These are phyloP conservation scores for Apotomis turbidana DNA, from an alignment of 2,888 invertebrate genomes.

Conservation along the genomic window DNA sequence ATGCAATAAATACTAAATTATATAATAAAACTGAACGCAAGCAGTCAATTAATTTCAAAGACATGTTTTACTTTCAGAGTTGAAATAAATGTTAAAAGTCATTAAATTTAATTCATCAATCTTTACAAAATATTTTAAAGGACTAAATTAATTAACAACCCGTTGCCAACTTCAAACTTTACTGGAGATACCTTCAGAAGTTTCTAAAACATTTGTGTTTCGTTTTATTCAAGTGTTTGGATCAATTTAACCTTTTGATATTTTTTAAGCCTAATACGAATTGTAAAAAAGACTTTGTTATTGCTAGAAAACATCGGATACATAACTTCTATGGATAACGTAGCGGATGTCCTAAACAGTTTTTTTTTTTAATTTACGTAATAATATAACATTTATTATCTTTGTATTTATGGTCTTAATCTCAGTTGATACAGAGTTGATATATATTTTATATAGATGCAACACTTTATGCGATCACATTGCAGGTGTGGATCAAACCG, in stretches of 20 bases:
- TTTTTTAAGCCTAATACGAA: neutral
- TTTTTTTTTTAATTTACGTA: too few species aligned
- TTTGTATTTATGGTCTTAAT: too few species aligned
- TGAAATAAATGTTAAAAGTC: slow-evolving; percentile 37
- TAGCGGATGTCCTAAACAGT: too few species aligned
- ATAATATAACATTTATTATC: too few species aligned
- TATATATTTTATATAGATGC: too few species aligned
- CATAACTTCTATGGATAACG: too few species aligned
- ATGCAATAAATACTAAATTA: too few species aligned
- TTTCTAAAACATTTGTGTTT: slow-evolving; percentile 26
- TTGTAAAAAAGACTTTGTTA: neutral
- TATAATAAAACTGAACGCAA: neutral
- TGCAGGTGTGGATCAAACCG: too few species aligned
- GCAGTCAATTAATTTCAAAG: slow-evolving; percentile 32
- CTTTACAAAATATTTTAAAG: slow-evolving; percentile 32
- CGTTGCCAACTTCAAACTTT: slow-evolving; percentile 15
- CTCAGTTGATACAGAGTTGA: too few species aligned
- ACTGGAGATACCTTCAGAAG: slow-evolving; percentile 23
- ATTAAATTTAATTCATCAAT: slow-evolving; percentile 40
- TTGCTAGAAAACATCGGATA: neutral
- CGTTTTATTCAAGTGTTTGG: slow-evolving; percentile 2
- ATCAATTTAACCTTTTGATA: slow-evolving; percentile 21
- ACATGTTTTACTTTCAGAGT: slow-evolving; percentile 35
- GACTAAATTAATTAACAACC: slow-evolving; percentile 37
- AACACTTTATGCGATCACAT: too few species aligned